Evolutionary conservation across 2,113 vertebrate species (phyloP).

Genomic region (Artemisiospiza belli): DNA sequence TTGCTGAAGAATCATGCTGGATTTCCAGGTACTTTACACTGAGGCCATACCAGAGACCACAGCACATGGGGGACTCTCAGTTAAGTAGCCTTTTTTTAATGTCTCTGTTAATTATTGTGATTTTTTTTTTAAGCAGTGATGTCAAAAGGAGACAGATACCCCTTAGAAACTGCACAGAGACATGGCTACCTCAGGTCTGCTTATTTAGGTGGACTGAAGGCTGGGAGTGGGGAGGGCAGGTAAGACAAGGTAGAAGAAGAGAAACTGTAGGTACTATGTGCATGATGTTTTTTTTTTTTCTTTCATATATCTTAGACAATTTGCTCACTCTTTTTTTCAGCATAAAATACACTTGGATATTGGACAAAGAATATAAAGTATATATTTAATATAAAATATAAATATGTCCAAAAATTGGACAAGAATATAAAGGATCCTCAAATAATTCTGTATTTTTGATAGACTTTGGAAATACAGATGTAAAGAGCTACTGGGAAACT

Average conservation of each 20-base stretch:
- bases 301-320: neutral
- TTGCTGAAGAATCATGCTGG: neutral
- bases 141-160: neutral
- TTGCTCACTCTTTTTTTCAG: neutral
- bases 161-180: neutral
- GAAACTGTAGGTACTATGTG: neutral
- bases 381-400: neutral
- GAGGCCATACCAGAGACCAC: neutral
- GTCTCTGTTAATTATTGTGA: neutral
- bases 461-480: neutral
- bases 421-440: neutral
- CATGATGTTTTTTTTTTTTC: too few relatives aligned
- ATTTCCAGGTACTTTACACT: neutral
- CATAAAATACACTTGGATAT: neutral
- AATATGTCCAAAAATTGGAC: neutral
- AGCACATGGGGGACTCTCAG: neutral
- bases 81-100: neutral
- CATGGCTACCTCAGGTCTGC: neutral
- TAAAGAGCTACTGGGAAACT: neutral
- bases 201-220: neutral
- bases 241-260: neutral
- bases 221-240: fast-evolving
- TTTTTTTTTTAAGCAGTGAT: neutral
- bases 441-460: neutral
- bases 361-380: neutral